Percentiles rank a stretch among this genome's conserved stretches.
These are phyloP conservation scores for Herpetotheres cachinnans DNA, from an alignment of 2,113 vertebrate genomes.

Conservation along the genomic window DNA sequence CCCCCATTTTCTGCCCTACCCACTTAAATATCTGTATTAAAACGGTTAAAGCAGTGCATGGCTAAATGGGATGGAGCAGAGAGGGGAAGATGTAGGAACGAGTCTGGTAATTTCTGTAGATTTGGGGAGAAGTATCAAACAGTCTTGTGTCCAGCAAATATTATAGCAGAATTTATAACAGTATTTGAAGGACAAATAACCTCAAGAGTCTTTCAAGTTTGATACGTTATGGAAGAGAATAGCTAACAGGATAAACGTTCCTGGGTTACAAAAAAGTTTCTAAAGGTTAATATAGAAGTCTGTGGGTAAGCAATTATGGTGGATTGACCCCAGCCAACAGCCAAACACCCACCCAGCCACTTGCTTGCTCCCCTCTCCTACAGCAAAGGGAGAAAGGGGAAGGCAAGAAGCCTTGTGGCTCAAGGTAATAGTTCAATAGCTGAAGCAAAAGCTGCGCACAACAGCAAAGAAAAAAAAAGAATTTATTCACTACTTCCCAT, in stretches of 20 bases:
- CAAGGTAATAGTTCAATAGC: background rate
- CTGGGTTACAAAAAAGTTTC: background rate
- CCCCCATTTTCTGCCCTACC: background rate
- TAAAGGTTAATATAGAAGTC: background rate
- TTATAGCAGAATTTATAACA: background rate
- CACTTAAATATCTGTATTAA: background rate
- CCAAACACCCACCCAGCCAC: background rate
- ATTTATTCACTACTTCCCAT: background rate
- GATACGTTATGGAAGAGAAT: background rate
- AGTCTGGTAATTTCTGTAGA: background rate
- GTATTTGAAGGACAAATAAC: background rate
- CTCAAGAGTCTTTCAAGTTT: fast-evolving
- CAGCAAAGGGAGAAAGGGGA: background rate
- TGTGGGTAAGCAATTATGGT: fast-evolving
- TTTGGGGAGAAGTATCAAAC: background rate
- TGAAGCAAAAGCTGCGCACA: background rate
- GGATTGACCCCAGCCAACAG: background rate
- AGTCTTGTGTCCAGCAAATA: background rate
- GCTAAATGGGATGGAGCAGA: background rate
- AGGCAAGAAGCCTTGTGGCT: fast-evolving
- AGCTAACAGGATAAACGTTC: background rate
- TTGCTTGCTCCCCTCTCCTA: fast-evolving
- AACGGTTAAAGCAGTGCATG: background rate
- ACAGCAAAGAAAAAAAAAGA: background rate
- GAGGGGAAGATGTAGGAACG: background rate